Conservation (phyloP, 2,113 vertebrate species). For the Halcyon malimbica region DNA sequence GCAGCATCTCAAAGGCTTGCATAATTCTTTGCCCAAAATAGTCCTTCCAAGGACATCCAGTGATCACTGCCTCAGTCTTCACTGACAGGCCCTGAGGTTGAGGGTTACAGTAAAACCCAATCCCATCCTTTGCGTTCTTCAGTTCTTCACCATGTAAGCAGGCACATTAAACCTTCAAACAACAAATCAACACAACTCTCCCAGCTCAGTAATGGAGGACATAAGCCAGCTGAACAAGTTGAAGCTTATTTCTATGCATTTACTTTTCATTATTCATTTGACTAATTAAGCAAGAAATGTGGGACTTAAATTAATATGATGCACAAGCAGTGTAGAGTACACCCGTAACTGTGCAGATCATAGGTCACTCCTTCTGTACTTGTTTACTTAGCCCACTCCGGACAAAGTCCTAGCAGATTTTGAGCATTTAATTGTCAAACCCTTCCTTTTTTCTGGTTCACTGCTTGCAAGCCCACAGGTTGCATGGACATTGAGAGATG, state of each 20-base stretch:
- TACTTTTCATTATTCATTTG: not conserved
- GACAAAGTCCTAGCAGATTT: conserved; percentile 62
- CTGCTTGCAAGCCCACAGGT: not conserved
- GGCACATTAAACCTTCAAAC: not conserved
- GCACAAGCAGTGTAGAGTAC: not conserved
- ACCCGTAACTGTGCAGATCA: conserved; percentile 6
- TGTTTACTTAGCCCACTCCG: conserved; percentile 62
- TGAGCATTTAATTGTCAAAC: conserved; percentile 46
- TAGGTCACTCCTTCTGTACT: conserved; percentile 18
- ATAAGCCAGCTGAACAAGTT: conserved; percentile 5
- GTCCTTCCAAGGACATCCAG: not conserved
- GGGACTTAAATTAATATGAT: not conserved
- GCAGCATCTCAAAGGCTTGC: not conserved
- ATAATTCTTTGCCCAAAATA: not conserved
- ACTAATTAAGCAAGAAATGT: conserved; percentile 9
- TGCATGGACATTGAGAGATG: not conserved
- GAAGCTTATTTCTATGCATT: not conserved
- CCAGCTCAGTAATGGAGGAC: not conserved
- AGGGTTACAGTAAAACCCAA: not conserved
- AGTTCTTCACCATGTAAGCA: not conserved
- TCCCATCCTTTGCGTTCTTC: not conserved
- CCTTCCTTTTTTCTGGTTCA: conserved; percentile 29
- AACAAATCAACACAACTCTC: not conserved
- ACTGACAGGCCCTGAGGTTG: not conserved
- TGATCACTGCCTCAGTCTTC: not conserved